Conservation (phyloP, 2,797 vertebrate species). For the Pelodytes ibericus region DNA sequence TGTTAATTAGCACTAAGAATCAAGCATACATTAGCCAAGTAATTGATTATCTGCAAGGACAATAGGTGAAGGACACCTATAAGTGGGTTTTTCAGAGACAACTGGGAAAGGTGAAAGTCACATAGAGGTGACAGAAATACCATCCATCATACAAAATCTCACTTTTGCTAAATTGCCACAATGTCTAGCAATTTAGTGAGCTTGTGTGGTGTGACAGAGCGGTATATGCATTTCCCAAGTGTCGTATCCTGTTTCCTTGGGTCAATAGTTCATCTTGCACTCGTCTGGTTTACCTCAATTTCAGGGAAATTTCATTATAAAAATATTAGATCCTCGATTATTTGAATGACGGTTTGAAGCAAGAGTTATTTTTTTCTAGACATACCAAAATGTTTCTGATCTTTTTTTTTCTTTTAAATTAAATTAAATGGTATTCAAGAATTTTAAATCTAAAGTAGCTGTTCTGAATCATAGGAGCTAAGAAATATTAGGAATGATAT, state of each 20-base stretch:
- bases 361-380: neutral
- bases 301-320: neutral
- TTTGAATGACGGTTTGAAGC: neutral
- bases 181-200: constrained; percentile 33
- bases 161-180: constrained; percentile 42
- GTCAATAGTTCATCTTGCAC: constrained; percentile 56
- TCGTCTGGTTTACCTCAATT: neutral
- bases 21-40: neutral
- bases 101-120: constrained; percentile 55
- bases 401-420: too few species aligned
- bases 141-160: constrained; percentile 62
- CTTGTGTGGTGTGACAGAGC: constrained; percentile 20
- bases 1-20: too few species aligned
- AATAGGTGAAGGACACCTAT: constrained; percentile 32
- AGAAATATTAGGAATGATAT: too few species aligned
- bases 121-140: constrained; percentile 48
- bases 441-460: too few species aligned
- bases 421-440: too few species aligned
- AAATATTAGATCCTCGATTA: neutral
- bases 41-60: constrained; percentile 20
- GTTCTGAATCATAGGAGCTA: too few species aligned
- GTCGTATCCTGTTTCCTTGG: constrained; percentile 38
- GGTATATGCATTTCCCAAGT: constrained; percentile 35
- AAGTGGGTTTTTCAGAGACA: constrained; percentile 44
- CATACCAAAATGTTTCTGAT: too few species aligned